Evolutionary conservation across 2,797 vertebrate species (phyloP).

Genomic region (Cynodonichthys magdalenae): DNA sequence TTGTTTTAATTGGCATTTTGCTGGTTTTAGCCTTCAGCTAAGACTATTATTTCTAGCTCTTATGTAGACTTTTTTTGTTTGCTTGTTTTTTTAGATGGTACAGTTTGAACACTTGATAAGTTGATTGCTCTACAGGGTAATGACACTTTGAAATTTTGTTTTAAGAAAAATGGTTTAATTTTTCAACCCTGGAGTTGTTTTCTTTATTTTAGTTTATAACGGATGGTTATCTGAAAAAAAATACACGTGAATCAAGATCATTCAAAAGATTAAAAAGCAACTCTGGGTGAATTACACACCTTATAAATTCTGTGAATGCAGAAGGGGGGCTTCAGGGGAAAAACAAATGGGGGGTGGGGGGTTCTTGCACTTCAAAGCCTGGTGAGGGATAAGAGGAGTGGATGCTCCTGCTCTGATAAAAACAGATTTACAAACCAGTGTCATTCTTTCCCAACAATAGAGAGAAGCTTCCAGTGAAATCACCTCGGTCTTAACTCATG

Average conservation of each 20-base stretch:
- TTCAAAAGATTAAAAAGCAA: slow-evolving; percentile 76
- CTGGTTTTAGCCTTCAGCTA: too few species aligned
- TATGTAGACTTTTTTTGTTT: too few species aligned
- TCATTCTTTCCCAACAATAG: too few species aligned
- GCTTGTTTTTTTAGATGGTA: too few species aligned
- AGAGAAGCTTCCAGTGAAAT: not conserved
- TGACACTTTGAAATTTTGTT: too few species aligned
- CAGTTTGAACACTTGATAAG: too few species aligned
- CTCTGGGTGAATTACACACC: slow-evolving; percentile 68
- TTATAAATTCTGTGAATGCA: slow-evolving; percentile 76
- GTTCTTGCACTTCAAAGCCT: slow-evolving; percentile 78
- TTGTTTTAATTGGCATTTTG: too few species aligned
- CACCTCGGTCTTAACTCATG: not conserved
- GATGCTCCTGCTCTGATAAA: slow-evolving; percentile 53
- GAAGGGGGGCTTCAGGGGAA: slow-evolving; percentile 77
- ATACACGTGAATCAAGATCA: slow-evolving; percentile 62
- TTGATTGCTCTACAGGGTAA: too few species aligned
- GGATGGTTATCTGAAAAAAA: slow-evolving; percentile 71
- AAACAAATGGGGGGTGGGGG: slow-evolving; percentile 77
- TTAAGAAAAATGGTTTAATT: too few species aligned
- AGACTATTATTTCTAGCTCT: too few species aligned
- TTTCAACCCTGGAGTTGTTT: slow-evolving; percentile 8
- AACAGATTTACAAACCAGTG: not conserved
- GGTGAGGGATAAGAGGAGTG: slow-evolving; percentile 37
- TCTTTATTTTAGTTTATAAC: too few species aligned